These are phyloP conservation scores for Paramuricea clavata DNA, from an alignment of 92 coral and sea anemone genomes.

Conservation along the genomic window DNA sequence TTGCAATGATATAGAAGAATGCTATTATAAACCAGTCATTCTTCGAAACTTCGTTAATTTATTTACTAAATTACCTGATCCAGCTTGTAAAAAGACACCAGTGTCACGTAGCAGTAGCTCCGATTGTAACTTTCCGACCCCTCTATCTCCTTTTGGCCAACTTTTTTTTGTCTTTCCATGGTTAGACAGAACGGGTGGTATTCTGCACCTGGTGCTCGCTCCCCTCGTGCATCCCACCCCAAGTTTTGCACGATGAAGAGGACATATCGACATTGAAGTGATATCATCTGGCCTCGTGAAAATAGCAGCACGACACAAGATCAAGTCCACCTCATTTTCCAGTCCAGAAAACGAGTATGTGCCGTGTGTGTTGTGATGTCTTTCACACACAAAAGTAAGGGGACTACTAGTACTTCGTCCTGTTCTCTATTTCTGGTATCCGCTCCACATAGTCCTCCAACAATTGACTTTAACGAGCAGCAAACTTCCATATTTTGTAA, in stretches of 20 bases:
- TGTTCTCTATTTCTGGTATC: not conserved
- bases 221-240: conserved; percentile 74
- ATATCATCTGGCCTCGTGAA: not conserved
- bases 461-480: not conserved
- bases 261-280: not conserved
- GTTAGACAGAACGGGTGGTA: conserved; percentile 66
- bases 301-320: conserved; percentile 14
- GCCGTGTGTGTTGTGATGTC: not conserved
- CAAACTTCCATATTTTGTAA: not conserved
- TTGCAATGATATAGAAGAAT: not conserved
- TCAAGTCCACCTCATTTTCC: not conserved
- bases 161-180: conserved; percentile 66
- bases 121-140: conserved; percentile 67
- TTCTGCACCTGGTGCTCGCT: conserved; percentile 71
- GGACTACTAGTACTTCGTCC: not conserved
- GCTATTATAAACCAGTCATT: not conserved
- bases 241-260: conserved; percentile 11
- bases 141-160: conserved; percentile 83
- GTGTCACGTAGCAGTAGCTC: conserved; percentile 60
- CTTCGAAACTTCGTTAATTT: too few species aligned
- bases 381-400: not conserved
- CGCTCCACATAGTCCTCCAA: not conserved
- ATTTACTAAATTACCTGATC: conserved; percentile 81
- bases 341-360: not conserved
- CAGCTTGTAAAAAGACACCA: conserved; percentile 76